Evolutionary conservation across 2,797 vertebrate species (phyloP), one percentile per base, ranked within the genome.

Genomic region (Orientallactaga sibirica): DNA sequence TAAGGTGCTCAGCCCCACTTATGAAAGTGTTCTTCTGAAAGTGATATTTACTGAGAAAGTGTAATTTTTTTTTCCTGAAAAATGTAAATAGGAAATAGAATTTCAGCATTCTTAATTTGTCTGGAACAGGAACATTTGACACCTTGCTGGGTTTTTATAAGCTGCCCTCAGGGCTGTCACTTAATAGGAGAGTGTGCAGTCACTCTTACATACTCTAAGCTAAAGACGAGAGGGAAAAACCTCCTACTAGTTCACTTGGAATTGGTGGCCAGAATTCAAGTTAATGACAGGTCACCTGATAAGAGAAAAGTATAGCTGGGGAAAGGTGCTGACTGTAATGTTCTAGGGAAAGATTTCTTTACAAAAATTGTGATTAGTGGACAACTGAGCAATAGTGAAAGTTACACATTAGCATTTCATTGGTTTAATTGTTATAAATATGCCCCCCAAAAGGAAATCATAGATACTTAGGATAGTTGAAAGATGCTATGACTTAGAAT

Each of bases 111-210:
- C 93, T 82, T 66, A 93, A 86, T 94, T 87, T 90, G 41, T 29
- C 33, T 91, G 10, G n/a, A 80, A 75, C 25, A 79, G 88, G 43
- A 94, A 79, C 37, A 52, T 92, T 80, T 85, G 93, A 95, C 68
- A 80, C 78, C 33, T 94, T 1, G 16, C 58, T 52, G 11, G 43
- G 74, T 77, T 94, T 94, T 96, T 95, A 95, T 89, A 91, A 93
- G 18, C 37, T 96, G 83, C 93, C 92, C 93, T 94, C 7, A 0
- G 11, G 94, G 96, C 93, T 93, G 61, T 88, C 90, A 84, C 73
- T 67, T 86, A 93, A 82, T 76, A 81, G 58, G 66, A 85, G 89
- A 67, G 37, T 14, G 10, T 10, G 1, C 29, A 66, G 64, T 58
- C 71, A 88, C 76, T 29, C 62, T 76, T 25, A 22, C 67, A 62